Evolutionary conservation across 2,888 invertebrate species (phyloP), one percentile per base, ranked within the genome.

Genomic region (Philhelius pedissequus): DNA sequence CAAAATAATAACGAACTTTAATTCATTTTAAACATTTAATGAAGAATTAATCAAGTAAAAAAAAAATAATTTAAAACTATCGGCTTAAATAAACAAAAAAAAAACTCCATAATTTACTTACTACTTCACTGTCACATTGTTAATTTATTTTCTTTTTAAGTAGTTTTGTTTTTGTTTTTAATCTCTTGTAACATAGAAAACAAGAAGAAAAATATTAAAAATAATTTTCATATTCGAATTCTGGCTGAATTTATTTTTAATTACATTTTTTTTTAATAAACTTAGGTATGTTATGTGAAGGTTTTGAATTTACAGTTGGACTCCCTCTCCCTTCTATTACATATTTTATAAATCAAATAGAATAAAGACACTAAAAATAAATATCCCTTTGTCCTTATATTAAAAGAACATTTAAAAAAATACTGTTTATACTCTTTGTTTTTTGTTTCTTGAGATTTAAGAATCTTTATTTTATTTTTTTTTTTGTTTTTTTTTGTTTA

Each of bases 381-480:
- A 58, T 38, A 20, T 30, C 35, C 35, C 9, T 7, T 52, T 56
- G n/a, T 58, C 9, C 7, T 15, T 32, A 52, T 43, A 52, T 40
- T 11, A 71, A 54, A 62, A 45, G 9, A 52, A 40, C 54, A 32
- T 45, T 20, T n/a, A 48, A 62, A 74, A 40, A 74, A 82, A 78
- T 78, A 82, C 78, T 78, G 83, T 69, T 78, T 22, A 74, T n/a
- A 69, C 35, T 69, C 73, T 75, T 80, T 70, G 62, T 54, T 64
- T 71, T n/a, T 45, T 54, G 52, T 45, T 35, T 77, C 27, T 54
- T 38, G 35, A 54, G 58, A 68, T 68, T 54, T 66, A 25, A 35
- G 22, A 56, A 48, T 43, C 13, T 52, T 40, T n/a, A n/a, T n/a
- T n/a, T n/a, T n/a, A n/a, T n/a, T n/a, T 50, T 8, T n/a, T n/a